Evolutionary conservation across 1,140 invertebrate genomes (phyloP).

Genomic region (Drosophila kohkoa): DNA sequence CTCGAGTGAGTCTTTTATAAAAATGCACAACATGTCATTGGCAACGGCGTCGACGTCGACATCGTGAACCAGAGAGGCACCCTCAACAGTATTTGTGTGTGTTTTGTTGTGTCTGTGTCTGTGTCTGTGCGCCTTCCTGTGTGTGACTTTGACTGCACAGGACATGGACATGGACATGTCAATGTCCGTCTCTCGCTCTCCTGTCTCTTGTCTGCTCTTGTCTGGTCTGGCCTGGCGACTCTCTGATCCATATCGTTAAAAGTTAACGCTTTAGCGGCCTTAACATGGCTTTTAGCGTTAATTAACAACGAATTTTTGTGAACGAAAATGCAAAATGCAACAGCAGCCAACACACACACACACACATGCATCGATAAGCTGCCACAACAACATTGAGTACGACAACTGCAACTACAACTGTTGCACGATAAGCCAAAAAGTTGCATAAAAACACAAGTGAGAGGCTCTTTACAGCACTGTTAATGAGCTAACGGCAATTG

Average conservation of each 20-base stretch:
- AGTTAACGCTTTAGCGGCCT: slow-evolving; percentile 81
- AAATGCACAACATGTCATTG: slow-evolving; percentile 83
- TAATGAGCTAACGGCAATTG: neutral
- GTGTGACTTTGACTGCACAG: slow-evolving; percentile 67
- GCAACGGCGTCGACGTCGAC: slow-evolving; percentile 45
- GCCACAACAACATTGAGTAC: slow-evolving; percentile 21
- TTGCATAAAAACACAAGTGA: slow-evolving; percentile 23
- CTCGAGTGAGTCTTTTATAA: slow-evolving; percentile 80
- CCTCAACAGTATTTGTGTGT: slow-evolving; percentile 48
- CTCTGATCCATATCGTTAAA: slow-evolving; percentile 77
- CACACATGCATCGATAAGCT: slow-evolving; percentile 63
- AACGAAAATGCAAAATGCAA: slow-evolving; percentile 68
- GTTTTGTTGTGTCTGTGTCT: neutral
- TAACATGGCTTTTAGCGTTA: slow-evolving; percentile 83
- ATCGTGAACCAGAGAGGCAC: slow-evolving; percentile 60
- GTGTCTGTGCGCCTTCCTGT: slow-evolving; percentile 52
- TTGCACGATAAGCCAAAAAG: slow-evolving; percentile 48
- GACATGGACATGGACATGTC: slow-evolving; percentile 77
- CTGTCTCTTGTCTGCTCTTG: neutral
- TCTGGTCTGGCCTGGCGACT: slow-evolving; percentile 33
- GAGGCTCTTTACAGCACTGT: neutral
- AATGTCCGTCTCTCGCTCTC: slow-evolving; percentile 52
- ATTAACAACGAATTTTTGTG: slow-evolving; percentile 80
- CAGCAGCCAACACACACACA: slow-evolving; percentile 55
- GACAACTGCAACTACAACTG: slow-evolving; percentile 3